phyloP scores from a whole-genome alignment of 2,888 invertebrate genomes.

The Bellardia pandia region DNA sequence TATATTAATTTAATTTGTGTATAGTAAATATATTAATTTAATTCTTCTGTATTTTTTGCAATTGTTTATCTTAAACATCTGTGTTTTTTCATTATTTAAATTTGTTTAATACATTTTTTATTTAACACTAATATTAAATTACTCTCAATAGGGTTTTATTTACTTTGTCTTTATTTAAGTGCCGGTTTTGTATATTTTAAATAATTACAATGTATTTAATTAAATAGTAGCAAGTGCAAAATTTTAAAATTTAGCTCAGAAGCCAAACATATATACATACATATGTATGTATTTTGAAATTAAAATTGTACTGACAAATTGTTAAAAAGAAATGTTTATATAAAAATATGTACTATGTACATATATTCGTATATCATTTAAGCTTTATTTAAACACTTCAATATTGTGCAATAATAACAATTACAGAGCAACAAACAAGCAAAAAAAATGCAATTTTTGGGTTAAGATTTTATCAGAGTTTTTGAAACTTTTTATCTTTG shows the following conservation, averaged over 20 bases:
- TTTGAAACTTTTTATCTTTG: constrained; percentile 22
- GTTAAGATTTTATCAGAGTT: constrained; percentile 58
- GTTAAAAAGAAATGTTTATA: constrained; percentile 20
- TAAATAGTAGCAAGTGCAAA: constrained; percentile 8
- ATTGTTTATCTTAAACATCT: constrained; percentile 58
- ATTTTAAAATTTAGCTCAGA: constrained; percentile 29
- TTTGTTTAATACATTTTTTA: constrained; percentile 11
- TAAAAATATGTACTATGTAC: neutral
- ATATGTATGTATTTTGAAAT: neutral
- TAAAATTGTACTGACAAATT: constrained; percentile 5
- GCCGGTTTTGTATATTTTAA: constrained; percentile 47
- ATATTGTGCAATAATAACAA: constrained; percentile 42
- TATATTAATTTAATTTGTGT: constrained; percentile 1
- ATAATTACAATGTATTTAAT: constrained; percentile 21
- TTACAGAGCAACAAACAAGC: constrained; percentile 18
- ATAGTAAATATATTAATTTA: constrained; percentile 26
- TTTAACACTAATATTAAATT: constrained; percentile 26
- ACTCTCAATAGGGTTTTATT: constrained; percentile 46
- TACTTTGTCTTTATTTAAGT: constrained; percentile 52
- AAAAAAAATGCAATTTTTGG: constrained; percentile 36
- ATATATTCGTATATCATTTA: constrained; percentile 56
- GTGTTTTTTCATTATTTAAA: constrained; percentile 19
- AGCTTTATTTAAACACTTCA: constrained; percentile 62
- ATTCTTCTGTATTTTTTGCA: constrained; percentile 23
- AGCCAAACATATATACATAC: neutral